Conservation (phyloP, 2,113 vertebrate species). For the Fulmarus glacialis region DNA sequence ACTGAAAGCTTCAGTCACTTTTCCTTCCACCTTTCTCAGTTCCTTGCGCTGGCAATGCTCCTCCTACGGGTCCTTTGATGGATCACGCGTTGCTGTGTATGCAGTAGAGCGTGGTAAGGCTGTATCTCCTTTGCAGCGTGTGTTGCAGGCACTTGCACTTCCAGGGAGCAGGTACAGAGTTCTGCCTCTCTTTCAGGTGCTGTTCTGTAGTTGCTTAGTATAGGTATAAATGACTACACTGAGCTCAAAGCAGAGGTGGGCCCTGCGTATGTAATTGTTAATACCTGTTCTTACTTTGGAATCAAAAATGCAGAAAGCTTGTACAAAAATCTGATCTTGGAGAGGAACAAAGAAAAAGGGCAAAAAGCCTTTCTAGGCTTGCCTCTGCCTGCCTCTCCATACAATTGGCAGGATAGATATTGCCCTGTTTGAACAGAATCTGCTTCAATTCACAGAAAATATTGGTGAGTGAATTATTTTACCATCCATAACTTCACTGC, state of each 20-base stretch:
- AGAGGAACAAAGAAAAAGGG: not conserved
- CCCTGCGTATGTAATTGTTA: not conserved
- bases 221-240: not conserved
- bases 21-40: not conserved
- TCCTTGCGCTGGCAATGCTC: not conserved
- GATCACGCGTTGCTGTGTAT: accelerated
- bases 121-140: not conserved
- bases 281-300: not conserved
- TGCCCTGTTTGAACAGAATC: not conserved
- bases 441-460: not conserved
- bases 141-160: accelerated
- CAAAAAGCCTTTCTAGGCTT: not conserved
- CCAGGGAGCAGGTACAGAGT: not conserved
- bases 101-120: not conserved
- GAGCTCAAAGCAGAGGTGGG: not conserved
- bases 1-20: not conserved
- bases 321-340: not conserved
- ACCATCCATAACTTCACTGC: not conserved
- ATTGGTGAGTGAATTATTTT: not conserved
- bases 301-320: not conserved
- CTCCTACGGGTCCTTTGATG: not conserved
- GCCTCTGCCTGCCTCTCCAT: not conserved
- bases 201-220: not conserved
- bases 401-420: not conserved
- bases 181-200: not conserved